Evolutionary conservation across 1,140 invertebrate species (phyloP).

Genomic region (Rhizoglyphus robini): DNA sequence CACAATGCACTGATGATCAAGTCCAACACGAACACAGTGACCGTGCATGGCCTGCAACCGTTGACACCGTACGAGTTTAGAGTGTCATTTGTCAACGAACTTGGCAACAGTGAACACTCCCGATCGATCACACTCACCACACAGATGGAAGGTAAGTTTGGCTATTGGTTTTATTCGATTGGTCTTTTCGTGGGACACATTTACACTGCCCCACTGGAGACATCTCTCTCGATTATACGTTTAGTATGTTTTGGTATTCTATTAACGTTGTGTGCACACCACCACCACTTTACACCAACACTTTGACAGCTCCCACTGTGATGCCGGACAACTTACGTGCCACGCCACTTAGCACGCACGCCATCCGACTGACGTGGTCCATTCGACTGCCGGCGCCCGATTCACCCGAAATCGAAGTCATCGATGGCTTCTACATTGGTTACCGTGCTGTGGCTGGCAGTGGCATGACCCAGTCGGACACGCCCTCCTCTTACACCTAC

Average conservation of each 20-base stretch:
- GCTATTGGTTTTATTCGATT: neutral
- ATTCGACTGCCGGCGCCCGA: conserved; percentile 10
- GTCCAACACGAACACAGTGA: conserved; percentile 17
- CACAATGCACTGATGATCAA: conserved; percentile 17
- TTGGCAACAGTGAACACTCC: conserved; percentile 77
- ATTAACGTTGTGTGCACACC: too few relatives aligned
- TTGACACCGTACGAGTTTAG: conserved; percentile 82
- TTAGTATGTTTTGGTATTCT: neutral
- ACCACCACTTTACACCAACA: too few relatives aligned
- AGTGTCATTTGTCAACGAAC: conserved; percentile 83
- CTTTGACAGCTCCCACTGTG: conserved; percentile 26
- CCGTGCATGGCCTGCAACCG: conserved; percentile 47
- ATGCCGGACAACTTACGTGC: conserved; percentile 27
- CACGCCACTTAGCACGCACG: conserved; percentile 24
- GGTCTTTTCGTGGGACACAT: too few relatives aligned
- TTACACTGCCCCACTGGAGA: too few relatives aligned
- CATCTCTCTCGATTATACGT: too few relatives aligned
- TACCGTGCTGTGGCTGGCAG: conserved; percentile 30
- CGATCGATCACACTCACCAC: conserved; percentile 82
- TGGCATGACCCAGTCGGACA: neutral
- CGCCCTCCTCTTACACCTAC: conserved; percentile 1
- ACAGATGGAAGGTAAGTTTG: conserved; percentile 59
- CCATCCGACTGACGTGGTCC: conserved; percentile 27
- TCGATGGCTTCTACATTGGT: conserved; percentile 49
- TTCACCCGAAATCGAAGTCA: conserved; percentile 16